Base-by-base conservation (phyloP, 2,888 invertebrate species). In the Stegana nigrithorax region DNA sequence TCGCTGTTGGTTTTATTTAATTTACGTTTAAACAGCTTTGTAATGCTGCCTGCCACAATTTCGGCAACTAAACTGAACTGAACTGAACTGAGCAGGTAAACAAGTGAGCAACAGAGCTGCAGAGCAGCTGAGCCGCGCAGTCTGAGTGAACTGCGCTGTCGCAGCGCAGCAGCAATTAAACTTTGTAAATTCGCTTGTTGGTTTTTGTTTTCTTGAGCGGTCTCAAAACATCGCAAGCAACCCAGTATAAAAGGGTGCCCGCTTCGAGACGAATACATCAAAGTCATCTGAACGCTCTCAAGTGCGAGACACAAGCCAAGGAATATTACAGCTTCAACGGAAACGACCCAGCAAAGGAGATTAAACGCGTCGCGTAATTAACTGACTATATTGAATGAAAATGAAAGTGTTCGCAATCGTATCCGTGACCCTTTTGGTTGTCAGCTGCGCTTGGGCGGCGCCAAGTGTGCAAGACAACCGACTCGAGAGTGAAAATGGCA, bases 401-500 rank as follows among this genome's bases (percentile, higher is more conserved):
- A 84, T 83, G 84, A 83, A 85, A 84, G 81, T 83, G 80, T 83
- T 82, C 64, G 74, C 73, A 59, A 62, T 79, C 68, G 66, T 72
- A 50, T 73, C 73, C 72, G 73, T 80, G 42, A 72, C 79, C 78
- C 70, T 84, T 44, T 66, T 83, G 71, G 72, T 69, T 66, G 80
- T 73, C 73, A 78, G 75, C 67, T 73, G 73, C 63, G 78, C 70
- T 66, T 76, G 76, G 63, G 83, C 84, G 66, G 84, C 84, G 56
- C 84, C 84, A 65, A 81, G 83, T 70, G 73, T 83, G 59, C 84
- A 83, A 79, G 83, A 84, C 75, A 84, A 81, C 65, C 77, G 81
- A 66, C 75, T 88, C 85, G 88, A 86, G 84, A 82, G 87, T 85
- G 82, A 84, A 81, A 72, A 75, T 81, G 63, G 71, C 64, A 70